Conservation (phyloP, 2,113 vertebrate species). For the Forbesichthys agassizii region DNA sequence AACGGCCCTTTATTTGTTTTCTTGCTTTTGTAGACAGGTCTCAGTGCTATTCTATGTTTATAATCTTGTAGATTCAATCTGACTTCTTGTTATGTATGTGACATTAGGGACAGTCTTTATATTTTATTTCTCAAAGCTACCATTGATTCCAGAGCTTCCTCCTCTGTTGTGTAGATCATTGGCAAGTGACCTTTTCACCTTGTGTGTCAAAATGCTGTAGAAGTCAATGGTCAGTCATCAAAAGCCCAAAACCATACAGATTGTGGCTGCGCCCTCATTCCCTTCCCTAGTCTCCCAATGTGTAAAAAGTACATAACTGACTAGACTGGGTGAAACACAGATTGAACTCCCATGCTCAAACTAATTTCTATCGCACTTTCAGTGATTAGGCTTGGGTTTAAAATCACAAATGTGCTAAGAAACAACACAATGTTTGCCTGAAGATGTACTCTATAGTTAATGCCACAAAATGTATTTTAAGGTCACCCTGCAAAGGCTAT, state of each 20-base stretch:
- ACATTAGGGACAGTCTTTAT: constrained; percentile 33
- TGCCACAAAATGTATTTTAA: background rate
- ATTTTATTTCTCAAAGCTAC: constrained; percentile 30
- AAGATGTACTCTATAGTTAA: background rate
- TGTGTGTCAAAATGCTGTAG: constrained; percentile 59
- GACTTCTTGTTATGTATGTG: constrained; percentile 39
- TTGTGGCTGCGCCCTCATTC: constrained; percentile 20
- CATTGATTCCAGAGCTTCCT: constrained; percentile 65
- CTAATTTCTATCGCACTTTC: background rate
- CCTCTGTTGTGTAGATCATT: constrained; percentile 38
- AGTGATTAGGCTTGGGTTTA: background rate
- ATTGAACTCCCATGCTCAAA: background rate
- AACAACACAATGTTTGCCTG: background rate
- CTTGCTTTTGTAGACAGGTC: constrained; percentile 21
- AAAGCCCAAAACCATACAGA: constrained; percentile 17
- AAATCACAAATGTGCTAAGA: background rate
- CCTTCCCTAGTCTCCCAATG: constrained; percentile 20
- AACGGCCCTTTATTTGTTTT: constrained; percentile 28
- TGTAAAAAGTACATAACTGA: constrained; percentile 15
- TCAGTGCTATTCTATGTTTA: constrained; percentile 44
- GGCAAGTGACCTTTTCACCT: constrained; percentile 29
- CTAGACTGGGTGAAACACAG: background rate
- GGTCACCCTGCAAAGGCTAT: no score
- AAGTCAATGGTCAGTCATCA: constrained; percentile 35
- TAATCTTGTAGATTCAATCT: constrained; percentile 41